phyloP scores from a whole-genome alignment of 2,113 vertebrate genomes.

The Otus sunia region DNA sequence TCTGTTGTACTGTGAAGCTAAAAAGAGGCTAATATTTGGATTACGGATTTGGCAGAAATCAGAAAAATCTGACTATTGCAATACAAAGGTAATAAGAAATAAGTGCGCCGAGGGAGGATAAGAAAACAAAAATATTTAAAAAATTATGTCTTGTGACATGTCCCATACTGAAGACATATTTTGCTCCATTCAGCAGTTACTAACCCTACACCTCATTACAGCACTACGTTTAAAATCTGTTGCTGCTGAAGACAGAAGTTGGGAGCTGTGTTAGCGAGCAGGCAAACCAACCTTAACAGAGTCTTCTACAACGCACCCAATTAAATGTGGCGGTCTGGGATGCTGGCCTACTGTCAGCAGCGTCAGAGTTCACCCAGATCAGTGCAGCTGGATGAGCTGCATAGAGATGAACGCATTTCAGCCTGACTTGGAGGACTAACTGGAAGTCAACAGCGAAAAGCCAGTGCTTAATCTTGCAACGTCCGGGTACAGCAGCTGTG shows the following conservation, averaged over 20 bases:
- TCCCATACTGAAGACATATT: neutral
- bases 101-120: accelerated
- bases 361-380: neutral
- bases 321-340: neutral
- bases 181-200: neutral
- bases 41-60: neutral
- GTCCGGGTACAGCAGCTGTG: accelerated
- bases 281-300: neutral
- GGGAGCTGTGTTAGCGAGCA: neutral
- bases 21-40: neutral
- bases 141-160: neutral
- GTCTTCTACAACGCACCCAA: neutral
- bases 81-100: neutral
- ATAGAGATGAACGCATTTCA: neutral
- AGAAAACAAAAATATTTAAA: neutral
- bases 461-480: neutral
- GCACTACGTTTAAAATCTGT: neutral
- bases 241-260: neutral
- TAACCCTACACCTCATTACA: neutral
- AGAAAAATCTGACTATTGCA: neutral
- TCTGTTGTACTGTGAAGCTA: neutral
- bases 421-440: neutral
- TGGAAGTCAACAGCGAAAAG: neutral
- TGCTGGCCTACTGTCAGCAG: neutral
- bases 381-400: neutral